A percentile compares a stretch with the other conserved stretches of the same genome.
Evolutionary conservation across 2,113 vertebrate species (phyloP).

Genomic region (Podilymbus podiceps): DNA sequence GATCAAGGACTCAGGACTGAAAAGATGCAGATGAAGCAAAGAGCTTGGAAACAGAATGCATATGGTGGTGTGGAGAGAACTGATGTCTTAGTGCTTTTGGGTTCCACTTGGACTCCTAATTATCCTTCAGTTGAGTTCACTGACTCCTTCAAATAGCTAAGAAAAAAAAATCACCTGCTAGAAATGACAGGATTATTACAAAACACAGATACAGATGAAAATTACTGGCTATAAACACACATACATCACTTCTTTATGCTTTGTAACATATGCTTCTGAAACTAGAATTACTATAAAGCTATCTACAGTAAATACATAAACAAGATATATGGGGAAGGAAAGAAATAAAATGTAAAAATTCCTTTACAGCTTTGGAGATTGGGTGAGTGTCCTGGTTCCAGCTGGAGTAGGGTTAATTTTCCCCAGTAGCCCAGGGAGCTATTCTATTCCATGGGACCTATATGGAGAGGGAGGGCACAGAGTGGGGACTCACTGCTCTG

Average conservation of each 20-base stretch:
- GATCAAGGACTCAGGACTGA: not conserved
- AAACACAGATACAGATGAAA: not conserved
- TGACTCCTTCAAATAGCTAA: not conserved
- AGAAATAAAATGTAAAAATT: not conserved
- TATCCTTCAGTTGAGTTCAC: not conserved
- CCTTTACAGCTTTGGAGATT: not conserved
- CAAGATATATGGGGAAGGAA: not conserved
- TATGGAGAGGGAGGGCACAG: too few relatives aligned
- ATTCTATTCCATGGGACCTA: too few relatives aligned
- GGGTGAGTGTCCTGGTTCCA: not conserved
- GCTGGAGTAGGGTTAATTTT: too few relatives aligned
- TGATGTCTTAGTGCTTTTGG: not conserved
- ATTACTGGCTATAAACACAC: not conserved
- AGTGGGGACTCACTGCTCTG: too few relatives aligned
- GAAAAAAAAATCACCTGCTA: not conserved
- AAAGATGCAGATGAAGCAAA: not conserved
- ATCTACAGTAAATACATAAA: not conserved
- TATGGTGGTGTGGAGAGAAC: not conserved
- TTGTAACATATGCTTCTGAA: not conserved
- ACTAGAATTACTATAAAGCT: not conserved
- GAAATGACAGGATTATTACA: not conserved
- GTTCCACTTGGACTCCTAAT: not conserved
- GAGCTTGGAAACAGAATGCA: not conserved
- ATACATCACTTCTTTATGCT: not conserved
- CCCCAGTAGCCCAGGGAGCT: too few relatives aligned